These are phyloP conservation scores for Nomada fabriciana DNA, from an alignment of 2,888 invertebrate genomes.

Conservation along the genomic window DNA sequence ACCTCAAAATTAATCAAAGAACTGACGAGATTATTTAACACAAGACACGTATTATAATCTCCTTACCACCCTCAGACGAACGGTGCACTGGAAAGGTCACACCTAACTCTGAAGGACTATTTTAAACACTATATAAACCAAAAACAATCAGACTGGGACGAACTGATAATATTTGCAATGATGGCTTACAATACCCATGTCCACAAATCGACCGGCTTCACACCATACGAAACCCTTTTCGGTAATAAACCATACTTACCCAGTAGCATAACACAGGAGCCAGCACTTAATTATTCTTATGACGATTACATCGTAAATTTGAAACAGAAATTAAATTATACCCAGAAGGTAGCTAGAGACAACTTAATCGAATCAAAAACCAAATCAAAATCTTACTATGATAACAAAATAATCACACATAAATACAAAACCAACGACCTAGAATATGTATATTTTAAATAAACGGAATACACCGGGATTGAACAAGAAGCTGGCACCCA, in stretches of 20 bases:
- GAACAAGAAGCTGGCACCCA: constrained; percentile 18
- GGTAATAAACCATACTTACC: constrained; percentile 12
- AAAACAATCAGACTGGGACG: constrained; percentile 11
- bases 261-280: constrained; percentile 9
- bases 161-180: constrained; percentile 19
- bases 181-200: constrained; percentile 8
- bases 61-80: constrained; percentile 17
- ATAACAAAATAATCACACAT: constrained; percentile 17
- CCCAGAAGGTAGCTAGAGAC: constrained; percentile 22
- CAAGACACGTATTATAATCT: constrained; percentile 16
- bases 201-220: background rate
- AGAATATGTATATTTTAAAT: constrained; percentile 16
- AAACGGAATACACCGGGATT: constrained; percentile 9
- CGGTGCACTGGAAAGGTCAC: constrained; percentile 12
- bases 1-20: constrained; percentile 17
- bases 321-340: constrained; percentile 31
- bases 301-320: constrained; percentile 29
- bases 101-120: constrained; percentile 18
- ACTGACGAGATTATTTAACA: constrained; percentile 4
- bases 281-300: constrained; percentile 1
- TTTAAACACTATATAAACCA: too few species aligned
- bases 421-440: constrained; percentile 14
- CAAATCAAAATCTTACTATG: constrained; percentile 24
- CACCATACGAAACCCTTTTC: constrained; percentile 12
- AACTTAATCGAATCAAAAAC: constrained; percentile 16